These are phyloP conservation scores for Sebastiscus albofasciatus DNA, from an alignment of 2,797 vertebrate genomes.

Conservation along the genomic window DNA sequence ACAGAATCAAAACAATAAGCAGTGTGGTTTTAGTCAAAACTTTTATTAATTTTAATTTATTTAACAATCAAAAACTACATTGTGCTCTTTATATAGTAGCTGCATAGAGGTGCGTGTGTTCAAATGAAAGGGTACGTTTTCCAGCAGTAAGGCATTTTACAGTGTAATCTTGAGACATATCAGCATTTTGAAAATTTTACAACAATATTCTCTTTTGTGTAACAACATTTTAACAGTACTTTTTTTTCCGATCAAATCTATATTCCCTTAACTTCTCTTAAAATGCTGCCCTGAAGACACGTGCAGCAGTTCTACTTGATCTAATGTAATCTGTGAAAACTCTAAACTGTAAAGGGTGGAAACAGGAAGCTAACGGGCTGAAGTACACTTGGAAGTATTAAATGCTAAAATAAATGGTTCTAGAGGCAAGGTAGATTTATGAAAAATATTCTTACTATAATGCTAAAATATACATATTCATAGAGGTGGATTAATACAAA, in stretches of 20 bases:
- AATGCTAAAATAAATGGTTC: not conserved
- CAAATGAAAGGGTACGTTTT: not conserved
- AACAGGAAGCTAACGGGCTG: not conserved
- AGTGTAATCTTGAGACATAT: not conserved
- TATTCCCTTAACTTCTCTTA: not conserved
- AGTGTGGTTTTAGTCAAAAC: not conserved
- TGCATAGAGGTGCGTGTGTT: not conserved
- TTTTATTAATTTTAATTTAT: slow-evolving; percentile 41
- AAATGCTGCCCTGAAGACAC: not conserved
- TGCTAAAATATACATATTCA: slow-evolving; percentile 14
- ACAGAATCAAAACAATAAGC: not conserved
- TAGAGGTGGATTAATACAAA: slow-evolving; percentile 17
- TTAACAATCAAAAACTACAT: not conserved
- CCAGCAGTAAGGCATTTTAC: slow-evolving; percentile 31
- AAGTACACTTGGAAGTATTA: slow-evolving; percentile 25
- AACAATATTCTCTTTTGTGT: not conserved
- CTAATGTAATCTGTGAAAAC: not conserved
- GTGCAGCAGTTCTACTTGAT: not conserved
- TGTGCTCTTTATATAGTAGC: slow-evolving; percentile 15
- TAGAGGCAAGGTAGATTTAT: not conserved
- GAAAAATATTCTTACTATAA: slow-evolving; percentile 13
- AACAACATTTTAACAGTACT: not conserved
- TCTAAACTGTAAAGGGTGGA: not conserved
- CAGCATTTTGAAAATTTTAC: slow-evolving; percentile 23
- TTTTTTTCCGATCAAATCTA: not conserved